Base-by-base conservation (phyloP, 1,140 invertebrate species). In the Brachionus koreanus region DNA sequence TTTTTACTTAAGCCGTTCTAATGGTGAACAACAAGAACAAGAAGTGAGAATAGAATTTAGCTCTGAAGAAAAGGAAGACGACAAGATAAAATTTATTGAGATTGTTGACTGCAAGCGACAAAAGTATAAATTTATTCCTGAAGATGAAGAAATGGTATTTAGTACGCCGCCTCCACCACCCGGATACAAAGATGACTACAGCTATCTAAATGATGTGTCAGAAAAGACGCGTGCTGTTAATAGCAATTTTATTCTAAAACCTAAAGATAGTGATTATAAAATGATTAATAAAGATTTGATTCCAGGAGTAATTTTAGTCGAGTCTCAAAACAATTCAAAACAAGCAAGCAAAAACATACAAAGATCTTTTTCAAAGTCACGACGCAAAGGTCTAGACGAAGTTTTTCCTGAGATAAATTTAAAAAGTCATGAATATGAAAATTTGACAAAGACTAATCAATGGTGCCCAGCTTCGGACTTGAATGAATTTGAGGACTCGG, bases 381-480 rank as follows among this genome's bases (percentile, higher is more conserved):
- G 39, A 74, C 69, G 69, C 23, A 74, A 74, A 74, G 69, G 69
- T 46, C 42, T 74, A 33, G 69, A 74, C 16, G 69, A 74, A 74
- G 25, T 74, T 25, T 74, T 74, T 74, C 69, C 69, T 25, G 69
- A 46, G 12, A 74, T 74, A 35, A 43, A 46, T 46, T 29, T 74
- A 39, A 74, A 74, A 43, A 46, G 43, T 23, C 42, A 74, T 46
- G 69, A 74, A 46, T 43, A 74, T 19, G 42, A 46, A 74, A 46
- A 49, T 74, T 43, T 46, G 9, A 46, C 10, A 12, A 74, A 46
- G 25, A 46, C 16, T 25, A 43, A 42, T 25, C 39, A 74, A 74
- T 74, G 69, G 69, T 46, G 37, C 25, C 69, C 69, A 46, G 69
- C 69, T 1, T 74, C 69, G 12, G 69, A 74, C 23, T 74, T 74